phyloP scores from a whole-genome alignment of 2,797 vertebrate genomes.

The Hyperoplus lanceolatus region DNA sequence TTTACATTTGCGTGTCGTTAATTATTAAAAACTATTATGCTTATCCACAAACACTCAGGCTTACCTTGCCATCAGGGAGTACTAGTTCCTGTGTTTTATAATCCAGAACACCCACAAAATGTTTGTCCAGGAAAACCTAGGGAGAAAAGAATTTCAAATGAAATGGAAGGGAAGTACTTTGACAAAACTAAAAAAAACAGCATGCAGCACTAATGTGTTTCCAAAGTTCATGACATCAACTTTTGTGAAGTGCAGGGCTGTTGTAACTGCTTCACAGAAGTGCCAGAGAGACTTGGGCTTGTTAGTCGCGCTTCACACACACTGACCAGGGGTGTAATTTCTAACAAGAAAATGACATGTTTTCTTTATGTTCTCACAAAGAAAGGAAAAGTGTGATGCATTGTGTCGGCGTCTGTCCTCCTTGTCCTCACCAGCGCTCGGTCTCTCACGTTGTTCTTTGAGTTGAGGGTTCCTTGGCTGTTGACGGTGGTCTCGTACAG shows the following conservation, averaged over 20 bases:
- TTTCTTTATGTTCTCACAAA: conserved; percentile 32
- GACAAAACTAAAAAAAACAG: neutral
- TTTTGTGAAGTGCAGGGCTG: neutral
- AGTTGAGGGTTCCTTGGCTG: conserved; percentile 86
- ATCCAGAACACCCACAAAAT: conserved; percentile 91
- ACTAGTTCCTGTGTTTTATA: conserved; percentile 83
- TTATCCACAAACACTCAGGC: conserved; percentile 13
- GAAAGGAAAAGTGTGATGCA: conserved; percentile 20
- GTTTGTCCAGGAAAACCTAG: conserved; percentile 91
- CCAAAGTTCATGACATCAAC: neutral
- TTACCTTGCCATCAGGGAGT: conserved; percentile 90
- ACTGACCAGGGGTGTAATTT: conserved; percentile 34
- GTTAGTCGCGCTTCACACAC: conserved; percentile 36
- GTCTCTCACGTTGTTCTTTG: conserved; percentile 88
- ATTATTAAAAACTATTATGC: conserved; percentile 56
- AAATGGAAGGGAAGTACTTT: neutral
- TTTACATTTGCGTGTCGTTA: conserved; percentile 47
- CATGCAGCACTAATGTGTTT: neutral
- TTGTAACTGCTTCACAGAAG: conserved; percentile 8
- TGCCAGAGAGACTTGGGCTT: conserved; percentile 28
- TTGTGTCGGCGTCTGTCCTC: neutral
- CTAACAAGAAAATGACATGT: conserved; percentile 27
- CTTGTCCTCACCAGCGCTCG: conserved; percentile 89
- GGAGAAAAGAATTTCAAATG: conserved; percentile 15
- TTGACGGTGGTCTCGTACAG: conserved; percentile 91